Percentiles rank a stretch among this genome's conserved stretches.
These are phyloP conservation scores for Thaleichthys pacificus DNA, from an alignment of 2,797 vertebrate species.

Conservation along the genomic window DNA sequence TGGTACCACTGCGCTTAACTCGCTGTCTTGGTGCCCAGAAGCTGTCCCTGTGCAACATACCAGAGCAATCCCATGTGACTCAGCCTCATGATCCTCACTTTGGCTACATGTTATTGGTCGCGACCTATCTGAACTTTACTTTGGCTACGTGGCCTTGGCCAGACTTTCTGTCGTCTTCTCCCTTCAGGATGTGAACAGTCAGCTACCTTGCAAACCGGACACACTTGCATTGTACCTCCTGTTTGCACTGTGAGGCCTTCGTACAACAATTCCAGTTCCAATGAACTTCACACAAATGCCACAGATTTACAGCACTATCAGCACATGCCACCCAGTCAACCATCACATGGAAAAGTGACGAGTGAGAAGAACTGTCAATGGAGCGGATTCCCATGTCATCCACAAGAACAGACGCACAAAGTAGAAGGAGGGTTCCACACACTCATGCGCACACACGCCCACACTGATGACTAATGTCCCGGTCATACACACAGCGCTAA, in stretches of 20 bases:
- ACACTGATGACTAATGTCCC: slow-evolving; percentile 11
- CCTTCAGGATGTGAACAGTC: background rate
- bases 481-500: background rate
- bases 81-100: slow-evolving; percentile 22
- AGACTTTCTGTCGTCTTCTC: background rate
- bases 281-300: background rate
- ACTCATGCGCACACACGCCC: background rate
- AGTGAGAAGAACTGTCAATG: background rate
- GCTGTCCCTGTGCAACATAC: slow-evolving; percentile 42
- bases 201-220: background rate
- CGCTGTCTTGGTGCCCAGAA: background rate
- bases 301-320: background rate
- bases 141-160: too few relatives aligned
- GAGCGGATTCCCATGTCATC: background rate
- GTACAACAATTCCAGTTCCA: background rate
- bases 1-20: background rate
- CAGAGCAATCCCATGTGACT: slow-evolving; percentile 58
- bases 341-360: background rate
- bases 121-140: background rate
- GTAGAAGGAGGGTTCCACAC: background rate
- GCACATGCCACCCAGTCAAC: background rate
- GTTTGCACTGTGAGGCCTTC: background rate
- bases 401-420: background rate
- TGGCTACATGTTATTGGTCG: background rate
- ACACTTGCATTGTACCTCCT: background rate